Conservation (phyloP, 1,140 invertebrate species). For the Atta cephalotes region DNA sequence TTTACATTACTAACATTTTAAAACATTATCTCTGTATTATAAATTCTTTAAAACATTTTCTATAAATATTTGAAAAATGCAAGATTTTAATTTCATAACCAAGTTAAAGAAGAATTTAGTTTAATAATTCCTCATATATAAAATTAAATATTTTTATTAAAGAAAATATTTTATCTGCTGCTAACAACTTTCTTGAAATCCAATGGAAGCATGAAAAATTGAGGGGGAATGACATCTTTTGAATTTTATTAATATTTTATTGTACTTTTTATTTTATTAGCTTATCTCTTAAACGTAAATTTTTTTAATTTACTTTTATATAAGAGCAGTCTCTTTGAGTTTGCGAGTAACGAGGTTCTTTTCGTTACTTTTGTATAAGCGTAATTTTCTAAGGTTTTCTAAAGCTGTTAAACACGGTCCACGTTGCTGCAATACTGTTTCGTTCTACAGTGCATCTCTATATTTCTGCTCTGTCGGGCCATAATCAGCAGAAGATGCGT, state of each 20-base stretch:
- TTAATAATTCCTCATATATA: background rate
- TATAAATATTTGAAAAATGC: conserved; percentile 17
- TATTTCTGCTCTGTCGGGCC: conserved; percentile 14
- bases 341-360: background rate
- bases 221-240: background rate
- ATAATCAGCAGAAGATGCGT: conserved; percentile 30
- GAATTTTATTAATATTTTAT: conserved; percentile 10
- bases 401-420: background rate
- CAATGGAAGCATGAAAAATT: background rate
- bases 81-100: background rate
- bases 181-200: background rate
- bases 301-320: background rate
- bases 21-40: background rate
- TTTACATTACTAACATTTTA: conserved; percentile 13
- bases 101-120: background rate
- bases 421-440: conserved; percentile 18
- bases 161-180: background rate
- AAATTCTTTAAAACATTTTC: background rate
- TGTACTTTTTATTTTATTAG: background rate
- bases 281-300: background rate
- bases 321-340: background rate
- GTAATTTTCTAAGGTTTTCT: background rate
- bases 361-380: conserved; percentile 18
- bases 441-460: conserved; percentile 2
- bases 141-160: background rate